Conservation (phyloP, 2,888 invertebrate genomes). For the Brachylomia viminalis region DNA sequence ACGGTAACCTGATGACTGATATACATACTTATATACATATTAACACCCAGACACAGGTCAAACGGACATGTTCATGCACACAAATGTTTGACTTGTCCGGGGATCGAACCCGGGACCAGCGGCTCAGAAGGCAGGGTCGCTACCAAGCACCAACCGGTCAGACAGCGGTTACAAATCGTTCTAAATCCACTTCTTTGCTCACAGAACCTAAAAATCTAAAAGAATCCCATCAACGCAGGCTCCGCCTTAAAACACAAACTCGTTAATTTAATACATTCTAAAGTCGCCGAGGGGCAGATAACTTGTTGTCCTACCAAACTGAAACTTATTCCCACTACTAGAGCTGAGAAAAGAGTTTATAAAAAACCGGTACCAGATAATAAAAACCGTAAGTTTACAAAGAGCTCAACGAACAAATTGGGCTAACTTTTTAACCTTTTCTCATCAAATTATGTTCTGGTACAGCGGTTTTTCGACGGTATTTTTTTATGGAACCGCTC, state of each 20-base stretch:
- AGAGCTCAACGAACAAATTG: constrained; percentile 73
- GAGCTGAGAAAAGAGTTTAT: constrained; percentile 43
- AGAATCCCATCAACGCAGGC: constrained; percentile 37
- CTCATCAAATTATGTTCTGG: constrained; percentile 76
- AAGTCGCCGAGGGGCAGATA: constrained; percentile 52
- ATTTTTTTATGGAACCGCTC: constrained; percentile 71
- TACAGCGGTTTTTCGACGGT: constrained; percentile 68
- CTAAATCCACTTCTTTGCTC: constrained; percentile 4
- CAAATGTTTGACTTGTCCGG: no score
- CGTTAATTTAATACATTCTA: constrained; percentile 54
- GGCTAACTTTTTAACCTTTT: constrained; percentile 78
- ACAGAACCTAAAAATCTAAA: constrained; percentile 16
- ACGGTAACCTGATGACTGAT: no score
- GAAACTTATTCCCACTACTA: constrained; percentile 53
- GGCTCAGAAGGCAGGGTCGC: no score
- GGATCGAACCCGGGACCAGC: no score
- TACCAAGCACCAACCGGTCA: no score
- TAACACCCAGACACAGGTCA: no score
- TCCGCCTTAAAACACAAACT: constrained; percentile 36
- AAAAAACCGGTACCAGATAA: constrained; percentile 59
- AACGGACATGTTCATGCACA: no score
- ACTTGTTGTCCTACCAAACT: constrained; percentile 56
- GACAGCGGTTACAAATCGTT: constrained; percentile 1
- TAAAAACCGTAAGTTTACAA: constrained; percentile 67
- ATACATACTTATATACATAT: no score